A percentile compares a stretch with the other conserved stretches of the same genome.
Conservation (phyloP, 2,113 vertebrate genomes). For the Sturnus vulgaris region DNA sequence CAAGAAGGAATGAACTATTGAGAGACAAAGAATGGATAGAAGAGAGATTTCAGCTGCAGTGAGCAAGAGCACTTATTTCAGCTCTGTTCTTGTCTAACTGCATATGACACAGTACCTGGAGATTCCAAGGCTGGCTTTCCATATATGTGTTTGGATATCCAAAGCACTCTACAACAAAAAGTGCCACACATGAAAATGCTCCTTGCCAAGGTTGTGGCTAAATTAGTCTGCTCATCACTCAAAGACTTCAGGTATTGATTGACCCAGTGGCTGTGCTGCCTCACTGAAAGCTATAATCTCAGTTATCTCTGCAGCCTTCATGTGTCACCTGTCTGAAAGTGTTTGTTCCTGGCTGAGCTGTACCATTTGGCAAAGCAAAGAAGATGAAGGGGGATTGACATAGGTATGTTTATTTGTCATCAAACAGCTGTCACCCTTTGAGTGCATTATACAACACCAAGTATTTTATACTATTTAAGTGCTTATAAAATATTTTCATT, state of each 20-base stretch:
- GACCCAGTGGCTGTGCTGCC: neutral
- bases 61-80: neutral
- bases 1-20: neutral
- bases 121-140: neutral
- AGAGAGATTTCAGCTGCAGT: neutral
- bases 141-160: neutral
- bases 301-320: neutral
- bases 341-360: neutral
- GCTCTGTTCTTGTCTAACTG: neutral
- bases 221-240: neutral
- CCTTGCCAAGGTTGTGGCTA: neutral
- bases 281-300: neutral
- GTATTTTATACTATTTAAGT: neutral
- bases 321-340: neutral
- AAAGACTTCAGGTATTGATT: neutral
- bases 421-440: neutral
- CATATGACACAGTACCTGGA: neutral
- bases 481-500: neutral
- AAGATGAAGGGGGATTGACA: neutral
- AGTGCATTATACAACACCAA: neutral
- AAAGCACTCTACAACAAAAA: neutral
- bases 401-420: neutral
- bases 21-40: neutral
- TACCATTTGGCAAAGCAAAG: neutral
- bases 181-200: neutral